phyloP scores from a whole-genome alignment of 1,140 invertebrate genomes.

The Drosophila grimshawi region DNA sequence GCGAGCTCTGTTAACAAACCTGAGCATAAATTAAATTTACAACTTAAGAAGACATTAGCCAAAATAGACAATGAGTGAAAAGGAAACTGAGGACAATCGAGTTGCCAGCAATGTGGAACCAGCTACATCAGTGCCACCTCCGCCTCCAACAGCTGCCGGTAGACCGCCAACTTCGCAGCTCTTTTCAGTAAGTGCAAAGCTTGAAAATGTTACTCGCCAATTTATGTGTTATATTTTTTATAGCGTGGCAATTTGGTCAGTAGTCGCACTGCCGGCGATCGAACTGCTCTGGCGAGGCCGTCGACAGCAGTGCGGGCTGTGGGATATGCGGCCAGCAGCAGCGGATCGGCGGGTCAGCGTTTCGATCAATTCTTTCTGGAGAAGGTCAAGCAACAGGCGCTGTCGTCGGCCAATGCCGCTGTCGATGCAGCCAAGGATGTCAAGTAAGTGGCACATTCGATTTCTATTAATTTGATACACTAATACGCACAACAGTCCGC shows the following conservation, averaged over 20 bases:
- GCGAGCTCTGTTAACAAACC: not conserved
- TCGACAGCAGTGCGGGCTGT: slow-evolving; percentile 98
- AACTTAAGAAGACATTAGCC: not conserved
- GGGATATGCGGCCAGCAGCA: slow-evolving; percentile 93
- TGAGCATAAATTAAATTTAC: not conserved
- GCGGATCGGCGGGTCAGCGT: slow-evolving; percentile 84
- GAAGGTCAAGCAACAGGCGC: slow-evolving; percentile 85
- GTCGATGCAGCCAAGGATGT: slow-evolving; percentile 88
- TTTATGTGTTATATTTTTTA: not conserved
- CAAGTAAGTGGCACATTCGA: slow-evolving; percentile 83
- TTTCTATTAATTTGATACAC: not conserved
- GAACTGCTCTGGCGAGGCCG: slow-evolving; percentile 87
- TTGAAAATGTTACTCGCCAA: not conserved
- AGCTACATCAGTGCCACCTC: slow-evolving; percentile 39
- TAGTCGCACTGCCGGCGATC: slow-evolving; percentile 67
- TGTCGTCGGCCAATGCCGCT: slow-evolving; percentile 77
- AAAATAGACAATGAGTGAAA: slow-evolving; percentile 32
- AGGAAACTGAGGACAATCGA: slow-evolving; percentile 8
- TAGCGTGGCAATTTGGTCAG: slow-evolving; percentile 76
- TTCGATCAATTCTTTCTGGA: slow-evolving; percentile 93
- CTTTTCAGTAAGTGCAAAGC: slow-evolving; percentile 61
- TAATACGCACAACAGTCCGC: slow-evolving; percentile 86
- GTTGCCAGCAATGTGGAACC: not conserved
- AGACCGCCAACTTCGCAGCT: slow-evolving; percentile 77
- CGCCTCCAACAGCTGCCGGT: slow-evolving; percentile 73